A percentile compares a stretch with the other conserved stretches of the same genome.
Evolutionary conservation across 2,888 invertebrate genomes (phyloP).

Genomic region (Drosophila atripex): DNA sequence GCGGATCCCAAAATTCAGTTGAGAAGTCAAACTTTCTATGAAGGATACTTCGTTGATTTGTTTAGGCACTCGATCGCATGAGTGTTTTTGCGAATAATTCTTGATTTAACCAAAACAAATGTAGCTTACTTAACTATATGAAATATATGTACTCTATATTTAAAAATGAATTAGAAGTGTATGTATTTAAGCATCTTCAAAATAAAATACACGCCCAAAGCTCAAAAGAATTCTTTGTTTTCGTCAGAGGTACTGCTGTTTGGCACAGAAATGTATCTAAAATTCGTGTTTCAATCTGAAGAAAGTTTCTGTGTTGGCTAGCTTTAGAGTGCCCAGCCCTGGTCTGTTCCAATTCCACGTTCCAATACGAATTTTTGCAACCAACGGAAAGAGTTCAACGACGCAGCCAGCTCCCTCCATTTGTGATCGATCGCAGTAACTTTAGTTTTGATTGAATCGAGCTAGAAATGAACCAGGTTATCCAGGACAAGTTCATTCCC

Average conservation of each 20-base stretch:
- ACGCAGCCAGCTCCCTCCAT: neutral
- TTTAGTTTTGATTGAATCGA: neutral
- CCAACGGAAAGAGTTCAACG: constrained; percentile 13
- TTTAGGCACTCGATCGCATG: constrained; percentile 35
- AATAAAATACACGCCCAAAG: constrained; percentile 30
- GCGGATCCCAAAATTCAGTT: constrained; percentile 70
- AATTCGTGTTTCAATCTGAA: no score
- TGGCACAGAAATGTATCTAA: no score
- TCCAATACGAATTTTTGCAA: neutral
- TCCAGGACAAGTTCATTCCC: constrained; percentile 50
- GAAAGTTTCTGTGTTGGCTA: no score
- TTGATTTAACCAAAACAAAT: constrained; percentile 48
- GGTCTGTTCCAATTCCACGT: constrained; percentile 8
- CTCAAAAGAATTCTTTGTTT: neutral
- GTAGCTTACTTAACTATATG: constrained; percentile 43
- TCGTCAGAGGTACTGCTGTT: no score
- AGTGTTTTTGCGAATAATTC: constrained; percentile 39
- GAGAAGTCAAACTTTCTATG: constrained; percentile 73
- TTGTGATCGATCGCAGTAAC: neutral
- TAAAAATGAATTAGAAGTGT: constrained; percentile 8
- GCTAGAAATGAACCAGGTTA: constrained; percentile 45
- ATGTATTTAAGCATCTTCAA: constrained; percentile 10
- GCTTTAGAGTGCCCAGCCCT: constrained; percentile 9
- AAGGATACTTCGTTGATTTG: constrained; percentile 25
- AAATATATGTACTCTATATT: constrained; percentile 15